Base-by-base conservation (phyloP, 2,888 invertebrate species). In the Dorcus parallelipipedus region DNA sequence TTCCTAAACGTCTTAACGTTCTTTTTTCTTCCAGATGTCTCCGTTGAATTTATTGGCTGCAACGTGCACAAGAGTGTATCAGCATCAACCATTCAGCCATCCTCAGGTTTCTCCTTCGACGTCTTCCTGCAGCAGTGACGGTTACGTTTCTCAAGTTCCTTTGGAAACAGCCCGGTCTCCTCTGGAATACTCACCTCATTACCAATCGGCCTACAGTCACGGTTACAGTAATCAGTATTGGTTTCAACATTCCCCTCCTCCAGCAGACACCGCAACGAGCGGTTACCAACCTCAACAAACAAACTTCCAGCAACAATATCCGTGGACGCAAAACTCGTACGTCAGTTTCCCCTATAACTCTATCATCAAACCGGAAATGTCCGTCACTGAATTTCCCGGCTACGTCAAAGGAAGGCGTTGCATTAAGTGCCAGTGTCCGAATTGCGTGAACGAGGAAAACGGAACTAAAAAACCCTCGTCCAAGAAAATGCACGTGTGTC, bases 401-500 rank as follows among this genome's bases (percentile, higher is more conserved):
- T 74, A 71, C 56, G 70, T 73, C 60, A 81, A 87, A 40, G 87
- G 87, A 63, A 82, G 90, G 0, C 83, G 90, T 59, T 89, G 89
- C 65, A 86, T 88, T 33, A 88, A 90, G 71, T 91, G 90, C 75
- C 86, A 87, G 53, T 93, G 87, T 75, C 93, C 87, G n/a, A 93
- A 88, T 79, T 93, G 87, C 76, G 85, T 87, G 67, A 89, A 84
- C 67, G 94, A 86, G 82, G 91, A 89, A 74, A 91, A 83, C 68
- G 93, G 84, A 60, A 85, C 84, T 77, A 90, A 83, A 74, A 94
- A 87, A 72, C 93, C 87, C 66, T 92, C 87, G 69, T 91, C 87
- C 68, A 93, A 88, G 80, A 90, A 87, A 76, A 90, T 84, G 78
- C 95, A 95, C 76, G 85, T 90, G 47, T 95, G 95, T 72, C 93